Percentiles rank a stretch among this genome's conserved stretches.
These are phyloP conservation scores for Marmota monax DNA, from an alignment of 2,113 vertebrate species.

Conservation along the genomic window DNA sequence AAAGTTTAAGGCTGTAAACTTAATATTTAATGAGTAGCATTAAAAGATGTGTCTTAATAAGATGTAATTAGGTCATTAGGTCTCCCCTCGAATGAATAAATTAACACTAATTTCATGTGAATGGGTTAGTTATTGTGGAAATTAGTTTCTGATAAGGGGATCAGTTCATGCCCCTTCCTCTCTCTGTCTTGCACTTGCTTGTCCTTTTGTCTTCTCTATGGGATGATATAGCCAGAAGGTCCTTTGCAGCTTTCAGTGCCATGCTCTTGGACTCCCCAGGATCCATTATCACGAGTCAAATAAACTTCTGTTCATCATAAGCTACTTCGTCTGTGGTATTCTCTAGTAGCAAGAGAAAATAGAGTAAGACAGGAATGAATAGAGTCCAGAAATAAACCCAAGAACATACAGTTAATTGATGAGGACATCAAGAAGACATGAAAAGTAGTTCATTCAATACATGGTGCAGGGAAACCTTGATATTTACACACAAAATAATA, in stretches of 20 bases:
- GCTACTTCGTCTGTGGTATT: too few species aligned
- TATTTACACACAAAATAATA: neutral
- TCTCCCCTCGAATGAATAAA: neutral
- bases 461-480: neutral
- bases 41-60: too few species aligned
- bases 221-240: too few species aligned
- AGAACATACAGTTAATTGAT: neutral
- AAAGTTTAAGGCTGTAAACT: neutral
- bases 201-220: too few species aligned
- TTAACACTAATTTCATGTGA: neutral
- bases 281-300: neutral
- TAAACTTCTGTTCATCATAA: neutral
- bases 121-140: neutral
- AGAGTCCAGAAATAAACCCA: neutral
- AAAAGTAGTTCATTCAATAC: neutral
- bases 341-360: neutral
- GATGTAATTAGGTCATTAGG: too few species aligned
- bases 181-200: neutral
- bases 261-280: neutral
- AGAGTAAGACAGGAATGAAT: neutral
- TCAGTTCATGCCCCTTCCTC: neutral
- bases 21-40: neutral
- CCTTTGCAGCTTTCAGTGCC: neutral
- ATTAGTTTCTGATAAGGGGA: neutral
- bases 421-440: neutral